phyloP scores from a whole-genome alignment of 2,797 vertebrate species.

The Microcaecilia unicolor region DNA sequence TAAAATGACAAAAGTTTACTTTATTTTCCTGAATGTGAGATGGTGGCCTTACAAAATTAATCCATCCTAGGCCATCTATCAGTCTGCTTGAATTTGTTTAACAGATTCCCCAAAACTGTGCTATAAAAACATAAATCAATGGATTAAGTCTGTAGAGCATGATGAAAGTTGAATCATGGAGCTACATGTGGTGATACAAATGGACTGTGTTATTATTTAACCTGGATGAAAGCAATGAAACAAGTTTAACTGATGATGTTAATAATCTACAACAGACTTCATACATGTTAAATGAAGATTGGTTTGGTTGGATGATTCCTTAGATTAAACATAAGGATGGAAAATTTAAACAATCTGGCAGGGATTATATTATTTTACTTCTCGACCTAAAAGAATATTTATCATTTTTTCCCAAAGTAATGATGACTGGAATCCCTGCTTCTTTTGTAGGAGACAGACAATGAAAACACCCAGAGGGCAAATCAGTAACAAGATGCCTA shows the following conservation, averaged over 20 bases:
- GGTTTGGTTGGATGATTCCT: constrained; percentile 63
- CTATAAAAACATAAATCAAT: constrained; percentile 64
- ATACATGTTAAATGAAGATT: constrained; percentile 59
- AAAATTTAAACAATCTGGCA: constrained; percentile 56
- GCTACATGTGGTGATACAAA: constrained; percentile 65
- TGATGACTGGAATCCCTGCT: constrained; percentile 1
- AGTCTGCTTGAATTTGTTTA: constrained; percentile 47
- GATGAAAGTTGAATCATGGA: constrained; percentile 65
- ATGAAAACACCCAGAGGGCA: too few relatives aligned
- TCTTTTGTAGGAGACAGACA: too few relatives aligned
- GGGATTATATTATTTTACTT: constrained; percentile 37
- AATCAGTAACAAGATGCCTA: too few relatives aligned
- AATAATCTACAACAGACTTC: constrained; percentile 67
- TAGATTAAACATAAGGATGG: constrained; percentile 50
- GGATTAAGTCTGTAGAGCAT: constrained; percentile 61
- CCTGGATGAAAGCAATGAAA: constrained; percentile 68
- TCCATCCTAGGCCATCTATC: constrained; percentile 44
- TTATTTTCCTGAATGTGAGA: constrained; percentile 32
- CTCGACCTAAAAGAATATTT: constrained; percentile 22
- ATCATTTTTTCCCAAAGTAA: constrained; percentile 5
- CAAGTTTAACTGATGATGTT: constrained; percentile 62
- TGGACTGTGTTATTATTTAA: constrained; percentile 66
- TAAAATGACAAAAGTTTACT: constrained; percentile 27
- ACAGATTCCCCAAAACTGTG: constrained; percentile 53
- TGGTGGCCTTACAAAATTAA: constrained; percentile 41